Percentiles rank a stretch among this genome's conserved stretches.
Evolutionary conservation across 2,113 vertebrate genomes (phyloP).

Genomic region (Myrmophylax atrothorax): DNA sequence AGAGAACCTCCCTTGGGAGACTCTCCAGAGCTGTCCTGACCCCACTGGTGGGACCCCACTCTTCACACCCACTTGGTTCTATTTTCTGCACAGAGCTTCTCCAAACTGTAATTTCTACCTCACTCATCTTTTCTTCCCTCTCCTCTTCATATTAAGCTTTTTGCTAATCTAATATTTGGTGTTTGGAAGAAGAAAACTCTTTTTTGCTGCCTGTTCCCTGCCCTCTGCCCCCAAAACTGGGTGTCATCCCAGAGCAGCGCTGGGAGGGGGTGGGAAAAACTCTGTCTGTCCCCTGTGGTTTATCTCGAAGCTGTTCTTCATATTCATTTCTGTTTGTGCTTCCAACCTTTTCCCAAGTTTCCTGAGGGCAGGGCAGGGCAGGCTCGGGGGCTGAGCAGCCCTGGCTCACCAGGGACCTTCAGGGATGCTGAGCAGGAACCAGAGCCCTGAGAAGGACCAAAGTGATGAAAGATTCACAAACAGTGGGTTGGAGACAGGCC

Average conservation of each 20-base stretch:
- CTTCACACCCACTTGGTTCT: not conserved
- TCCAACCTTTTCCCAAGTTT: not conserved
- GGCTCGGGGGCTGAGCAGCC: not conserved
- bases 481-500: not conserved
- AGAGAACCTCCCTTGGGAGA: not conserved
- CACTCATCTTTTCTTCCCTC: not conserved
- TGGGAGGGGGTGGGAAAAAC: not conserved
- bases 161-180: not conserved
- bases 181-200: not conserved
- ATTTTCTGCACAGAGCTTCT: not conserved
- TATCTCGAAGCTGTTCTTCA: not conserved
- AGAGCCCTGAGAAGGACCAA: not conserved
- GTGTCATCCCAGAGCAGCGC: not conserved
- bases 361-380: not conserved
- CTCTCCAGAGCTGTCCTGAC: not conserved
- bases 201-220: not conserved
- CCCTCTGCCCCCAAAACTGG: not conserved
- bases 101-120: not conserved
- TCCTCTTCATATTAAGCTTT: not conserved
- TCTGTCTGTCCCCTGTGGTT: not conserved
- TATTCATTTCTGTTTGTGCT: not conserved
- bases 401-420: not conserved
- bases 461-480: slow-evolving; percentile 29
- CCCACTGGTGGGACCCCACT: not conserved
- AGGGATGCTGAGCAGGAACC: not conserved